phyloP scores from a whole-genome alignment of 2,888 invertebrate genomes.

The Nomada hirtipes region DNA sequence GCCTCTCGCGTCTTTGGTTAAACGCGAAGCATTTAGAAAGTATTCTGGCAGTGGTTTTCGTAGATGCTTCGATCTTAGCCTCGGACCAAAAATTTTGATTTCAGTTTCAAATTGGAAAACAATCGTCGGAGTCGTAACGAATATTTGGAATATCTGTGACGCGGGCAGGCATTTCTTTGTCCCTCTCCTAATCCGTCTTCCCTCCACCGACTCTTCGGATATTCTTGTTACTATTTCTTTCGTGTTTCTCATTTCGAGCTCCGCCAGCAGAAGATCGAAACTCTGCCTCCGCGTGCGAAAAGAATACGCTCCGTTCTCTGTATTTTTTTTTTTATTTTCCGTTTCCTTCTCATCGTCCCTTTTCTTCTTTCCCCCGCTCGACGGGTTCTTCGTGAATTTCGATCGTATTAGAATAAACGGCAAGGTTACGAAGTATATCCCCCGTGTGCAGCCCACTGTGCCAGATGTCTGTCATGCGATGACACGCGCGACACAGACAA shows the following conservation, averaged over 20 bases:
- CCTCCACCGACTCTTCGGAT: not conserved
- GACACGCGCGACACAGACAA: constrained; percentile 25
- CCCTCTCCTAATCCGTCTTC: not conserved
- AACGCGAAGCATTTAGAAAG: constrained; percentile 83
- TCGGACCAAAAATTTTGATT: constrained; percentile 81
- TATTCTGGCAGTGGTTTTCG: constrained; percentile 82
- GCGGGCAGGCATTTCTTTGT: not conserved
- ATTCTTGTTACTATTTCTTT: too few species aligned
- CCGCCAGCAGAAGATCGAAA: not conserved
- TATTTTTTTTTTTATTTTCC: not conserved
- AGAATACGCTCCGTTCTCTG: not conserved
- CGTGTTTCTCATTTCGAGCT: too few species aligned
- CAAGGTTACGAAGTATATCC: constrained; percentile 3
- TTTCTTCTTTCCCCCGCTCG: not conserved
- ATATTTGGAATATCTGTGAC: constrained; percentile 1
- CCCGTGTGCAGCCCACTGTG: constrained; percentile 34
- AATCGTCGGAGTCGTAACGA: constrained; percentile 48
- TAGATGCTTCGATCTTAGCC: constrained; percentile 82
- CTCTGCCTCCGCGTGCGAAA: not conserved
- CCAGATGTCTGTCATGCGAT: constrained; percentile 1
- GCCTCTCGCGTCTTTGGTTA: constrained; percentile 82
- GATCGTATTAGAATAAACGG: not conserved
- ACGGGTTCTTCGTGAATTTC: not conserved
- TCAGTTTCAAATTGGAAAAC: constrained; percentile 70
- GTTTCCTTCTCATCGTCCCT: not conserved